Evolutionary conservation across 1,140 invertebrate species (phyloP).

Genomic region (Polyergus mexicanus): DNA sequence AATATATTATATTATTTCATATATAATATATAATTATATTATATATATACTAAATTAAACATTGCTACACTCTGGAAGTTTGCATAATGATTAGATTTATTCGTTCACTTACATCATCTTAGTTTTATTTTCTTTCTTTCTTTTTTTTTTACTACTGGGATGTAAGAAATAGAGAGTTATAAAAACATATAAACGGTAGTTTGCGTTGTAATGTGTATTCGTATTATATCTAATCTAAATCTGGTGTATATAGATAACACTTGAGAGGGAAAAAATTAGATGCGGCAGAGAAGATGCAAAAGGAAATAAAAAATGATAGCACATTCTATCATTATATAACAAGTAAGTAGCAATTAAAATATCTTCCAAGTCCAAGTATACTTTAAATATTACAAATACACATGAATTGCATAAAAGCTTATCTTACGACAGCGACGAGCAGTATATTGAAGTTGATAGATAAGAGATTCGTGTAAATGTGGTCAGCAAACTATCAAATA

Average conservation of each 20-base stretch:
- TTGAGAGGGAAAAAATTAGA: slow-evolving; percentile 27
- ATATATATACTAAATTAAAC: slow-evolving; percentile 45
- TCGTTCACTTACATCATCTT: slow-evolving; percentile 36
- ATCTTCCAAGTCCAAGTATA: slow-evolving; percentile 6
- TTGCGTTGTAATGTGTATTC: background rate
- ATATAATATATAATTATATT: too few relatives aligned
- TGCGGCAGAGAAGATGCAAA: slow-evolving; percentile 4
- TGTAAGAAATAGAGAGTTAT: slow-evolving; percentile 26
- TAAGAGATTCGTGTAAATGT: slow-evolving; percentile 31
- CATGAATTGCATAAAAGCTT: background rate
- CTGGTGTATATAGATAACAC: background rate
- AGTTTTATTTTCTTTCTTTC: slow-evolving; percentile 43
- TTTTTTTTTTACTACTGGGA: slow-evolving; percentile 40
- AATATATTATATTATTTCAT: too few relatives aligned
- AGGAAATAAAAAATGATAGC: slow-evolving; percentile 17
- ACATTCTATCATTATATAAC: slow-evolving; percentile 3
- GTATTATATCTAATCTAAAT: slow-evolving; percentile 27
- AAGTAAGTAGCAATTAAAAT: background rate
- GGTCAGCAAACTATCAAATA: slow-evolving; percentile 17
- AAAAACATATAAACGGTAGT: slow-evolving; percentile 49
- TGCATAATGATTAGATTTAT: slow-evolving; percentile 44
- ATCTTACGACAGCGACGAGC: slow-evolving; percentile 1
- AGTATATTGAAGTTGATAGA: background rate
- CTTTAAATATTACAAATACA: background rate
- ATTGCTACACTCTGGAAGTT: slow-evolving; percentile 53